A percentile compares a stretch with the other conserved stretches of the same genome.
Evolutionary conservation across 2,113 vertebrate species (phyloP).

Genomic region (Typhlomys cinereus): DNA sequence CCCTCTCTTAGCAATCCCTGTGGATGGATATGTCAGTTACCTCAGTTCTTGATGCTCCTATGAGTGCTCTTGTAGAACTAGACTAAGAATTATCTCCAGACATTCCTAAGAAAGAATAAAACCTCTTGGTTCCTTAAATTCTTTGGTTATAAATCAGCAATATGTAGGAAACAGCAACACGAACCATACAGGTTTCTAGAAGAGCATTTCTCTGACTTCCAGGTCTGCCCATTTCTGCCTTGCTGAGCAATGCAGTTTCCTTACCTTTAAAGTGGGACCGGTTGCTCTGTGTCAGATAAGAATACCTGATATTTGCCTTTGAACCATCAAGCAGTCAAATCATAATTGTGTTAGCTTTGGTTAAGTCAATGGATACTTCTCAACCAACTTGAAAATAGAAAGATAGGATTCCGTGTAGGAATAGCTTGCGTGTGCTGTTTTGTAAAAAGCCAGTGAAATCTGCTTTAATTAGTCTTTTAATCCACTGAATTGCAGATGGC

Average conservation of each 20-base stretch:
- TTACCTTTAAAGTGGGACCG: background rate
- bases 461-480: constrained; percentile 30
- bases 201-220: no score
- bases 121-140: no score
- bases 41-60: no score
- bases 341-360: background rate
- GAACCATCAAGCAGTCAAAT: background rate
- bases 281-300: background rate
- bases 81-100: no score
- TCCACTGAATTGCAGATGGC: background rate
- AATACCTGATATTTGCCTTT: background rate
- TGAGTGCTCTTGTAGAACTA: no score
- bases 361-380: background rate
- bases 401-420: background rate
- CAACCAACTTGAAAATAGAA: background rate
- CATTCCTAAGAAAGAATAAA: no score
- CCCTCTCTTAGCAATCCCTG: no score
- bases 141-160: no score
- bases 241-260: background rate
- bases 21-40: no score
- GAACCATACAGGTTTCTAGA: background rate
- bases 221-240: background rate
- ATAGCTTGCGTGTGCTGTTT: background rate
- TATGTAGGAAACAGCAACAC: no score
- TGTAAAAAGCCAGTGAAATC: background rate